Percentiles rank a stretch among this genome's conserved stretches.
These are phyloP conservation scores for Amblyjoppa fuscipennis DNA, from an alignment of 2,888 invertebrate species.

Conservation along the genomic window DNA sequence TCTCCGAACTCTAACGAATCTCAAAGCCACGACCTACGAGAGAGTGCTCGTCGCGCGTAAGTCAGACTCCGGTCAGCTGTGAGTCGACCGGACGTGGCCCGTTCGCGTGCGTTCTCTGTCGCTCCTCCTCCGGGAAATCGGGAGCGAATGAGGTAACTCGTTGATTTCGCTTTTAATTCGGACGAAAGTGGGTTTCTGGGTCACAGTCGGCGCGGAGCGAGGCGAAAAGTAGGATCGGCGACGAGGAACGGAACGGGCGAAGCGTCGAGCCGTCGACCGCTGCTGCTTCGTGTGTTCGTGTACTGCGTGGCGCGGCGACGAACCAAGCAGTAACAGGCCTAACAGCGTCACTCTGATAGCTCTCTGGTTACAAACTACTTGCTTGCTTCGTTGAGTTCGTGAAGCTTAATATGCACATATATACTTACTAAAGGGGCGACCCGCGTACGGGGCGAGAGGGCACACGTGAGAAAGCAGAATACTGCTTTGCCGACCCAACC, in stretches of 20 bases:
- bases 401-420: conserved; percentile 18
- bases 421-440: not conserved
- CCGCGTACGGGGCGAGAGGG: not conserved
- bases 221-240: conserved; percentile 74
- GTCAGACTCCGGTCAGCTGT: conserved; percentile 48
- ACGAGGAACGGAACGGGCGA: conserved; percentile 53
- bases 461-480: conserved; percentile 8
- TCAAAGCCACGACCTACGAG: conserved; percentile 40
- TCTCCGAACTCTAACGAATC: conserved; percentile 30
- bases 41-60: conserved; percentile 29
- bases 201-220: conserved; percentile 70
- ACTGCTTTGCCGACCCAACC: conserved; percentile 19
- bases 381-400: conserved; percentile 34
- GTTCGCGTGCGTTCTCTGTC: conserved; percentile 49
- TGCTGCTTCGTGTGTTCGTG: conserved; percentile 32
- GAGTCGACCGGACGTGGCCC: conserved; percentile 54
- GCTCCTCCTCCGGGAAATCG: conserved; percentile 70
- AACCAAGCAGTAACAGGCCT: conserved; percentile 40
- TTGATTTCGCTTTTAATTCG: conserved; percentile 82
- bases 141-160: conserved; percentile 73
- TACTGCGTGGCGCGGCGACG: conserved; percentile 38
- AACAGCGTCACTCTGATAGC: conserved; percentile 30
- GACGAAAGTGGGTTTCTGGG: conserved; percentile 81
- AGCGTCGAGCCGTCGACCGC: conserved; percentile 38
- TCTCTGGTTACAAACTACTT: conserved; percentile 32